These are phyloP conservation scores for Siphlonurus alternatus DNA, from an alignment of 2,888 invertebrate genomes.

Conservation along the genomic window DNA sequence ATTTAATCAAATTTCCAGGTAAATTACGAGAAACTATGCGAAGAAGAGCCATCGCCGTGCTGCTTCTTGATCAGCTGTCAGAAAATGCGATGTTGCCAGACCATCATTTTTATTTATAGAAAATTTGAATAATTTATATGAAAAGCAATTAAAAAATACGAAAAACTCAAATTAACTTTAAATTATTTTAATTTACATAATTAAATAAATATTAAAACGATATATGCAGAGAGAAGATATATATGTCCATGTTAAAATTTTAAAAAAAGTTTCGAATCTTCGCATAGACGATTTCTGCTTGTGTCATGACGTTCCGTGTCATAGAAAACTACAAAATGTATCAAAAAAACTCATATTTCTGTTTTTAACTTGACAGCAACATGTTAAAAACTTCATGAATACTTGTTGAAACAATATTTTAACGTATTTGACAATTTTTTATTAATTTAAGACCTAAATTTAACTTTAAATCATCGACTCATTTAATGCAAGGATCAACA, in stretches of 20 bases:
- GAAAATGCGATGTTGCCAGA: not conserved
- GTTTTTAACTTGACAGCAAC: not conserved
- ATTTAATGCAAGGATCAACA: not conserved
- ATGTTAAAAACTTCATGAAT: not conserved
- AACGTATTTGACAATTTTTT: not conserved
- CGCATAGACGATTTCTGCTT: not conserved
- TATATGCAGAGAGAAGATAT: not conserved
- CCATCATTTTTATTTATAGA: not conserved
- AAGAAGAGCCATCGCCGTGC: not conserved
- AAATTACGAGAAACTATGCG: not conserved
- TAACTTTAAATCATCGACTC: not conserved
- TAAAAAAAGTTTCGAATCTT: not conserved
- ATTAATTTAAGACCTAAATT: not conserved
- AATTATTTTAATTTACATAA: not conserved
- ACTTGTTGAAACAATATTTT: not conserved
- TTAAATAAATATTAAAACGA: not conserved
- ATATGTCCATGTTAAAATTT: not conserved
- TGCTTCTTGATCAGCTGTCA: not conserved
- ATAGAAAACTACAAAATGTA: not conserved
- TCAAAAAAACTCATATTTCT: not conserved
- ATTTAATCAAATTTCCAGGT: not conserved
- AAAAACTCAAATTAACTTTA: too few relatives aligned
- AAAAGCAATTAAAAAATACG: too few relatives aligned
- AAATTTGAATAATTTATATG: not conserved
- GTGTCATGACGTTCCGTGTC: conserved; percentile 1